Conservation (phyloP, 92 coral and sea anemone species). For the Phenganax subtilis region DNA sequence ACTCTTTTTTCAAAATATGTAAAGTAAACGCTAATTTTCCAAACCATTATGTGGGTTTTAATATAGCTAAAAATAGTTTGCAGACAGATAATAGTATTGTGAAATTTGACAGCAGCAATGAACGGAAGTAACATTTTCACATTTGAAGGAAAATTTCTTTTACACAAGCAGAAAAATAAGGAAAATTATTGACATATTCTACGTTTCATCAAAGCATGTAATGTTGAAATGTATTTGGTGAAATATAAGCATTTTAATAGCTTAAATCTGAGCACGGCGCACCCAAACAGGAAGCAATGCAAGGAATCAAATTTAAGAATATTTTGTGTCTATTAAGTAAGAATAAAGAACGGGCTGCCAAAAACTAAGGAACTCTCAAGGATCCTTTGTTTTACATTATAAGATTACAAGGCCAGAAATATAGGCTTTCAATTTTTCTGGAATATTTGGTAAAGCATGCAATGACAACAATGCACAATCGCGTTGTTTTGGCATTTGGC, state of each 20-base stretch:
- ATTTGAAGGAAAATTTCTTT: background rate
- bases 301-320: background rate
- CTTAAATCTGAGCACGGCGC: conserved; percentile 14
- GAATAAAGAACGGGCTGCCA: background rate
- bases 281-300: conserved; percentile 4
- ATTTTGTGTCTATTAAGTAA: background rate
- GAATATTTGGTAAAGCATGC: background rate
- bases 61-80: background rate
- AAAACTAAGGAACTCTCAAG: background rate
- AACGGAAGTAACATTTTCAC: background rate
- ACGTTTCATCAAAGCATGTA: background rate
- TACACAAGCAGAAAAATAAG: background rate
- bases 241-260: background rate
- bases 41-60: background rate
- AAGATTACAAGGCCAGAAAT: background rate
- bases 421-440: background rate
- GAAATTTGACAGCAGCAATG: background rate
- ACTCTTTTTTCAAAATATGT: background rate
- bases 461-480: background rate
- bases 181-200: background rate
- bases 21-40: background rate
- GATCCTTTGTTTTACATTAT: background rate
- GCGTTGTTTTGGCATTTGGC: conserved; percentile 22
- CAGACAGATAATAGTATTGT: background rate
- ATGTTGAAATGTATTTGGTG: background rate